Evolutionary conservation across 1,140 invertebrate genomes (phyloP), one percentile per base, ranked within the genome.

Genomic region (Lepidurus couesii): DNA sequence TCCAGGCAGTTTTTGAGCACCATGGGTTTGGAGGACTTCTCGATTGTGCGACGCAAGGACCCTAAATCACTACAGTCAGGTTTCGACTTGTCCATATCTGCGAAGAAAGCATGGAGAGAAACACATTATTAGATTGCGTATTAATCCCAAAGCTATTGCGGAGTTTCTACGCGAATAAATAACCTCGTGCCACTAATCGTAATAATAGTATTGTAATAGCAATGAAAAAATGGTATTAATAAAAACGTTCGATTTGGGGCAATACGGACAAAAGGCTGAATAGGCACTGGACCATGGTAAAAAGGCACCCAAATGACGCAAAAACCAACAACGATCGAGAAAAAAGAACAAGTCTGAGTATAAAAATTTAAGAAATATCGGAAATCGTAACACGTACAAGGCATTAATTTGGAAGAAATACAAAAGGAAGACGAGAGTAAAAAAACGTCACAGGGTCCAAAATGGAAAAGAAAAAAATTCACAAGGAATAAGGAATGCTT

Each of bases 281-380:
- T 65, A 65, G 53, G 53, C 53, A 65, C 53, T 65, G 53, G 53
- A 65, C 53, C 16, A n/a, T 65, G 53, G 53, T n/a, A 65, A 65
- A 47, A 65, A 65, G 53, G 53, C 53, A 65, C 53, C 53, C 53
- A 65, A 65, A 65, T 65, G 53, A 65, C 53, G 21, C 1, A 65
- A 65, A 65, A 10, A 65, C 13, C 16, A 21, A 65, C 53, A 65
- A 65, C 5, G 53, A 65, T 16, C 53, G 13, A 65, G 13, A 21
- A 65, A 34, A 34, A 7, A 65, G 16, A 65, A 65, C 53, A 65
- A 65, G 53, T 9, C 13, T 3, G 13, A 21, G 34, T 34, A 34
- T 34, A 34, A 65, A 47, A 11, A 47, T 65, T 65, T 65, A 65
- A 65, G 21, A 10, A 47, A 16, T 65, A 7, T 13, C 21, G 16